These are phyloP conservation scores for Zaprionus bogoriensis DNA, from an alignment of 2,888 invertebrate species.

Conservation along the genomic window DNA sequence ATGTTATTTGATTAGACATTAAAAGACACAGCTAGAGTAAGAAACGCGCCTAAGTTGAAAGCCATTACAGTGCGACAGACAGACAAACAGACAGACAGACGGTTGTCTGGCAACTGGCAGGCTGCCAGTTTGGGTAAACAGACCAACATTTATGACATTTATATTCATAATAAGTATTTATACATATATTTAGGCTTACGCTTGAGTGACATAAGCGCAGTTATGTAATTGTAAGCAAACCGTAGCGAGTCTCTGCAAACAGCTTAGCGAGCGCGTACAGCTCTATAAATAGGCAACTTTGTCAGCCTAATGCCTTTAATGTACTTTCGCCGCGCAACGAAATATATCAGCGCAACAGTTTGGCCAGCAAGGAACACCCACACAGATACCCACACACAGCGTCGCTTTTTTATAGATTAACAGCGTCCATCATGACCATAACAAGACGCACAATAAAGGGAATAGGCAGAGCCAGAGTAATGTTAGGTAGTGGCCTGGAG, in stretches of 20 bases:
- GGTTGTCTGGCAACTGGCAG: constrained; percentile 1
- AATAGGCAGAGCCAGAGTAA: constrained; percentile 23
- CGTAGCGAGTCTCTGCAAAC: constrained; percentile 36
- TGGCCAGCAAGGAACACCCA: constrained; percentile 12
- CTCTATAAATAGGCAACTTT: constrained; percentile 29
- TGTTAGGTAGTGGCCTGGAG: constrained; percentile 7
- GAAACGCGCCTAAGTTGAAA: constrained; percentile 28
- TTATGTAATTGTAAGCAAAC: constrained; percentile 62
- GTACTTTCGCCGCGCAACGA: constrained; percentile 28
- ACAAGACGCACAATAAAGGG: constrained; percentile 61
- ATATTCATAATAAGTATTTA: constrained; percentile 24
- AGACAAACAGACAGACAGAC: neutral
- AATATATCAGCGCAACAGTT: constrained; percentile 67
- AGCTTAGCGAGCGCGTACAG: constrained; percentile 40
- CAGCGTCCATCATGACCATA: constrained; percentile 65
- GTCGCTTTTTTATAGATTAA: constrained; percentile 70
- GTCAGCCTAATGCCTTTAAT: constrained; percentile 61
- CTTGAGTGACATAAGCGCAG: constrained; percentile 30
- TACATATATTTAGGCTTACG: constrained; percentile 26
- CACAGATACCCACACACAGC: constrained; percentile 10
- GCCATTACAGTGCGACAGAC: constrained; percentile 2
- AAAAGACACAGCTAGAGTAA: constrained; percentile 35
- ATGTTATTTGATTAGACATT: constrained; percentile 62
- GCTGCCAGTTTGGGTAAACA: constrained; percentile 11
- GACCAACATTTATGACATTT: constrained; percentile 31